These are phyloP conservation scores for Chrysopa pallens DNA, from an alignment of 1,140 invertebrate genomes.

Conservation along the genomic window DNA sequence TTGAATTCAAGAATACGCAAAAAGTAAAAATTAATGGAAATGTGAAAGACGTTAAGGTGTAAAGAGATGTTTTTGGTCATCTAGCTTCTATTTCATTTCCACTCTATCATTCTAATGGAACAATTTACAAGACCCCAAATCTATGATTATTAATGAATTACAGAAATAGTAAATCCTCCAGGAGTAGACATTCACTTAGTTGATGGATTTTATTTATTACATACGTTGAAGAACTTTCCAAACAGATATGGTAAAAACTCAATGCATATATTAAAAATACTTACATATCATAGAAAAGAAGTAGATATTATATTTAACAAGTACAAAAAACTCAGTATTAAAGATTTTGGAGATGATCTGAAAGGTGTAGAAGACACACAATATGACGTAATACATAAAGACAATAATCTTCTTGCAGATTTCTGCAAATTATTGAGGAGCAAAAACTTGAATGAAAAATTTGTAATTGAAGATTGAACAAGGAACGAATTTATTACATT, in stretches of 20 bases:
- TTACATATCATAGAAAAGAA: constrained; percentile 3
- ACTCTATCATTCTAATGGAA: constrained; percentile 6
- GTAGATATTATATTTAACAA: constrained; percentile 8
- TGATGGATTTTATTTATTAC: too few species aligned
- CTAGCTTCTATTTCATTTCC: constrained; percentile 4
- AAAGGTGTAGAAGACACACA: constrained; percentile 8
- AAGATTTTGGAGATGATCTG: constrained; percentile 12
- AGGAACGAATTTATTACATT: constrained; percentile 7
- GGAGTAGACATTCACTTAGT: too few species aligned
- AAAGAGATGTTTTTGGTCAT: too few species aligned
- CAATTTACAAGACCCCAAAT: constrained; percentile 5
- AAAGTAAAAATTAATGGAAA: too few species aligned
- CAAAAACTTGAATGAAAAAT: constrained; percentile 3
- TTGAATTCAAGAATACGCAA: too few species aligned
- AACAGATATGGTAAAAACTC: background rate
- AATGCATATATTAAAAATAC: constrained; percentile 2
- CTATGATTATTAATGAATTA: too few species aligned
- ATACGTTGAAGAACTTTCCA: too few species aligned
- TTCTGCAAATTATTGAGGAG: constrained; percentile 8
- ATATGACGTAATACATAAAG: constrained; percentile 5
- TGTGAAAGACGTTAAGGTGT: too few species aligned
- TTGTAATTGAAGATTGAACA: constrained; percentile 5
- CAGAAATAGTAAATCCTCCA: too few species aligned
- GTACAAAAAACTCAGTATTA: constrained; percentile 11
- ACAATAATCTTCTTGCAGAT: constrained; percentile 8